Evolutionary conservation across 2,113 vertebrate genomes (phyloP).

Genomic region (Leucopsar rothschildi): DNA sequence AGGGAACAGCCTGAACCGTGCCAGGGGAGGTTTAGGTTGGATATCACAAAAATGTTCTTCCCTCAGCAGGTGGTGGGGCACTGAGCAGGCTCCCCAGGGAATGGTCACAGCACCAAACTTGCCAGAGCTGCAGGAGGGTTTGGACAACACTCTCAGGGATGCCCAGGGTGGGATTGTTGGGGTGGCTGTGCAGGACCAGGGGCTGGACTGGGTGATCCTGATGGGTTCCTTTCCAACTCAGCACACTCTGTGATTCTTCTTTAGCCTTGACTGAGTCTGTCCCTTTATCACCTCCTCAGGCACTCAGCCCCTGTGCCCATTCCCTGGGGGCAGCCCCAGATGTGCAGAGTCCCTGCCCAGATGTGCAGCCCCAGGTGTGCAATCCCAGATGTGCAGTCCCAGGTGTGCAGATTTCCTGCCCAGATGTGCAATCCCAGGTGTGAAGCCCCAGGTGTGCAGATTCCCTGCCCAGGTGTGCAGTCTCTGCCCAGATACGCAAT

Average conservation of each 20-base stretch:
- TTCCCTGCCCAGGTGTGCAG: no score
- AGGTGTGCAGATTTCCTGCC: no score
- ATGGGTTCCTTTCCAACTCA: background rate
- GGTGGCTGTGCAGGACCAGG: background rate
- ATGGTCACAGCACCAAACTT: background rate
- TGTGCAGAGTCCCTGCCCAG: no score
- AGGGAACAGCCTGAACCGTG: background rate
- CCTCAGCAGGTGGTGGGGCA: rapidly evolving
- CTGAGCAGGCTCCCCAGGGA: background rate
- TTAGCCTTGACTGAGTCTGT: background rate
- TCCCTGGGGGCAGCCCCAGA: background rate
- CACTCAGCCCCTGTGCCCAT: background rate
- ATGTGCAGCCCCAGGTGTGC: no score
- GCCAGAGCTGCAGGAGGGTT: rapidly evolving
- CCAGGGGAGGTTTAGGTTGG: background rate
- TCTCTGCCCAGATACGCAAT: no score
- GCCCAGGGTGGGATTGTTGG: background rate
- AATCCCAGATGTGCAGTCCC: no score
- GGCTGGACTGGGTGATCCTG: background rate
- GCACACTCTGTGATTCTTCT: background rate
- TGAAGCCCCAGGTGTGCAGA: no score
- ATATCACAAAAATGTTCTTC: no score
- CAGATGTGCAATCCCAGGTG: no score
- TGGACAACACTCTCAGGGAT: rapidly evolving
- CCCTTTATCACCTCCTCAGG: background rate